Conservation (phyloP, 2,888 invertebrate species). For the Acleris cristana region DNA sequence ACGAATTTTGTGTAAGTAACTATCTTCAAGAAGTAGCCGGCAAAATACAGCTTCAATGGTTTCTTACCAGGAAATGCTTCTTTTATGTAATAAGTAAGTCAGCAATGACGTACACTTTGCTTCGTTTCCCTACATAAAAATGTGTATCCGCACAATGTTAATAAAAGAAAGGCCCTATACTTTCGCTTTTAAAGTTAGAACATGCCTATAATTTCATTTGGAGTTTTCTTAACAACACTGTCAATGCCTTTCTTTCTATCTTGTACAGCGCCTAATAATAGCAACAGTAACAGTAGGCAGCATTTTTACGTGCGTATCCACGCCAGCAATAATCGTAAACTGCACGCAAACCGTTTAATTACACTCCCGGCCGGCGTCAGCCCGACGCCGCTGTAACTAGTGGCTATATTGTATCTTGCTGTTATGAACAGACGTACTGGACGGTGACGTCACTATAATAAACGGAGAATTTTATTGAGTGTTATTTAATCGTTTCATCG, state of each 20-base stretch:
- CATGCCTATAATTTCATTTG: background rate
- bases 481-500: background rate
- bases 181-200: too few relatives aligned
- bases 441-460: slow-evolving; percentile 7
- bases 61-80: too few relatives aligned
- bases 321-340: slow-evolving; percentile 30
- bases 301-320: slow-evolving; percentile 29
- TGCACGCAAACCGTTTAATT: slow-evolving; percentile 37
- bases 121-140: too few relatives aligned
- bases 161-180: too few relatives aligned
- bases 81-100: too few relatives aligned
- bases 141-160: too few relatives aligned
- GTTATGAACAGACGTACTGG: slow-evolving; percentile 5
- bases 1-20: too few relatives aligned
- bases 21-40: too few relatives aligned
- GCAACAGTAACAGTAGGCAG: slow-evolving; percentile 19
- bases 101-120: too few relatives aligned
- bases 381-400: slow-evolving; percentile 18
- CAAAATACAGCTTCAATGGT: too few relatives aligned
- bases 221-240: background rate
- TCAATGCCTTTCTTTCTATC: background rate
- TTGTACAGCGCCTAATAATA: slow-evolving; percentile 8
- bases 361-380: slow-evolving; percentile 24
- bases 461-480: background rate
- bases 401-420: slow-evolving; percentile 9